Evolutionary conservation across 2,888 invertebrate species (phyloP).

Genomic region (Piscicola geometra): DNA sequence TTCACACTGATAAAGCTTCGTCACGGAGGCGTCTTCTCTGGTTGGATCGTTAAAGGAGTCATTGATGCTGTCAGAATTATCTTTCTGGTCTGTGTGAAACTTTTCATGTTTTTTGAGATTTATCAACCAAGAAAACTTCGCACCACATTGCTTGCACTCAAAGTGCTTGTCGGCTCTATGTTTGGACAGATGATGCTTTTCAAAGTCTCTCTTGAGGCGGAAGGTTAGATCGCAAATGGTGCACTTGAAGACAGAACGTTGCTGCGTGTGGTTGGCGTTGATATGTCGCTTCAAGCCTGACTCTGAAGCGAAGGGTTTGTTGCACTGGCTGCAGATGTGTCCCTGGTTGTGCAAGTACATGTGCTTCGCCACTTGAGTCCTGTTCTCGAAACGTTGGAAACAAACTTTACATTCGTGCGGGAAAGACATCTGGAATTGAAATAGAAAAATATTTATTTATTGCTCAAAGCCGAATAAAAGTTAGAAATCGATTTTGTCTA

Average conservation of each 20-base stretch:
- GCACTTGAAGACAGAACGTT: constrained; percentile 19
- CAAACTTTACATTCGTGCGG: constrained; percentile 31
- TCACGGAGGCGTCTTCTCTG: constrained; percentile 8
- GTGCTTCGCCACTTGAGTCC: constrained; percentile 36
- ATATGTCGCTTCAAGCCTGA: constrained; percentile 36
- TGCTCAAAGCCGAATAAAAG: too few species aligned
- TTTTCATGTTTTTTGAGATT: constrained; percentile 39
- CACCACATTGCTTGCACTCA: constrained; percentile 38
- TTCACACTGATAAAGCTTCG: constrained; percentile 38
- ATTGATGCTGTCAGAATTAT: background rate
- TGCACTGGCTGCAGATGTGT: constrained; percentile 37
- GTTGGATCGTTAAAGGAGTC: background rate
- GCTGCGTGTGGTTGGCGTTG: constrained; percentile 34
- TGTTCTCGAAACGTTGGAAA: constrained; percentile 33
- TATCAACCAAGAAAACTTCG: constrained; percentile 39
- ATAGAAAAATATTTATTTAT: too few species aligned
- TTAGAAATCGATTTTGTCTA: too few species aligned
- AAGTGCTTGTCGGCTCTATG: constrained; percentile 39
- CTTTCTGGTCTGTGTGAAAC: constrained; percentile 24
- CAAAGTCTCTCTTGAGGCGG: constrained; percentile 34
- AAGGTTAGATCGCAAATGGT: constrained; percentile 29
- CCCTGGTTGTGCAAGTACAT: constrained; percentile 41
- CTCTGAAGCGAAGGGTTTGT: constrained; percentile 38
- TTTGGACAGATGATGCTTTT: constrained; percentile 39
- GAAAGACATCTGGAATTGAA: background rate